Base-by-base conservation (phyloP, 1,140 invertebrate species). In the Habropoda laboriosa region DNA sequence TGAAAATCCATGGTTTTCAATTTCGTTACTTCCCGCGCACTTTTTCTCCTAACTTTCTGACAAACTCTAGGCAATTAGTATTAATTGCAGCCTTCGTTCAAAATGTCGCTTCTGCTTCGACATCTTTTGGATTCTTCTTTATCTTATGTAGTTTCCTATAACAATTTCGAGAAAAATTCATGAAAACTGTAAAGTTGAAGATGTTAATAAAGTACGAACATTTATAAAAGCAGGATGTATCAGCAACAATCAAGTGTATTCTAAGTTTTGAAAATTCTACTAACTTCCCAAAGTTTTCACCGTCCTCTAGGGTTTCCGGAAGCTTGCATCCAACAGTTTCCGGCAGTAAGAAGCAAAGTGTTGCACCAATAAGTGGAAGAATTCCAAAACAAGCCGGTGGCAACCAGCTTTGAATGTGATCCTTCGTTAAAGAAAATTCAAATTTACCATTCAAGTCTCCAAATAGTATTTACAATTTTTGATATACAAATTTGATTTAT, bases 301-400 rank as follows among this genome's bases (percentile, higher is more conserved):
- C 96, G 85, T 97, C 96, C 88, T 96, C 95, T 45, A 97, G 92
- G 0, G 96, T 97, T 79, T 97, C 96, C 38, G 96, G 96, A 51
- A 98, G 88, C 58, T 95, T 94, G 83, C 93, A 94, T 16, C 95
- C 95, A 68, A 95, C 93, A 0, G 97, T 98, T 94, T 98, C 96
- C 0, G 96, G 96, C 60, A 97, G 92, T 30, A 95, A 86, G 6
- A 96, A 88, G 47, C 95, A 95, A n/a, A 96, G 90, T 27, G 93
- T 82, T 13, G 94, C 95, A 42, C 95, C 95, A 24, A 96, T 86
- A 1, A 96, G 83, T 7, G 96, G 94, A 13, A 95, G 82, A 4
- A 94, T 83, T 6, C 96, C 96, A 91, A 97, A 96, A 42, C 95
- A 93, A 1, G 95, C 85, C 0, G 96, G 94, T 3, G 96, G 96